phyloP scores from a whole-genome alignment of 2,797 vertebrate genomes.

The Kryptolebias ocellatus region DNA sequence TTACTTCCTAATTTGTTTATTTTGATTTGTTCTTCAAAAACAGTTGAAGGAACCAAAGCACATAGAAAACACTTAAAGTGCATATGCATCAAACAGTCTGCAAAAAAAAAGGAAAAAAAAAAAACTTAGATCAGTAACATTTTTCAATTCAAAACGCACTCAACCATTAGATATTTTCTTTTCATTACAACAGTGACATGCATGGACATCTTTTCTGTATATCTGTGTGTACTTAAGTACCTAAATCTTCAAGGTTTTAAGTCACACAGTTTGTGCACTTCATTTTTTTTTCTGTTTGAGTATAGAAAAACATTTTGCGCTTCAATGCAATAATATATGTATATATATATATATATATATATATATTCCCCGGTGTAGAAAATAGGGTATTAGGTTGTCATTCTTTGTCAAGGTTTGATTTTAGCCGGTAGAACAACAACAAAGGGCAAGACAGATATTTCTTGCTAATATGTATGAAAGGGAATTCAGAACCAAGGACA shows the following conservation, averaged over 20 bases:
- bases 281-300: neutral
- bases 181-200: neutral
- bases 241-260: no score
- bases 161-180: neutral
- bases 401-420: neutral
- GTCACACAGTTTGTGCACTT: neutral
- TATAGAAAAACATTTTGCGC: neutral
- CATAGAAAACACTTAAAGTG: neutral
- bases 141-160: neutral
- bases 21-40: neutral
- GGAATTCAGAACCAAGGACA: neutral
- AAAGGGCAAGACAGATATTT: neutral
- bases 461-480: neutral
- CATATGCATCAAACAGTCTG: neutral
- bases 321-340: neutral
- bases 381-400: neutral
- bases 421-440: neutral
- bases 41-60: neutral
- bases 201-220: neutral
- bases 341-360: no score
- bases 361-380: neutral
- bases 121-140: neutral
- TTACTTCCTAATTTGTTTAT: neutral
- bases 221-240: neutral
- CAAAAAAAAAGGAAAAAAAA: no score